Evolutionary conservation across 2,797 vertebrate genomes (phyloP), one percentile per base, ranked within the genome.

Genomic region (Sebastes itinus): DNA sequence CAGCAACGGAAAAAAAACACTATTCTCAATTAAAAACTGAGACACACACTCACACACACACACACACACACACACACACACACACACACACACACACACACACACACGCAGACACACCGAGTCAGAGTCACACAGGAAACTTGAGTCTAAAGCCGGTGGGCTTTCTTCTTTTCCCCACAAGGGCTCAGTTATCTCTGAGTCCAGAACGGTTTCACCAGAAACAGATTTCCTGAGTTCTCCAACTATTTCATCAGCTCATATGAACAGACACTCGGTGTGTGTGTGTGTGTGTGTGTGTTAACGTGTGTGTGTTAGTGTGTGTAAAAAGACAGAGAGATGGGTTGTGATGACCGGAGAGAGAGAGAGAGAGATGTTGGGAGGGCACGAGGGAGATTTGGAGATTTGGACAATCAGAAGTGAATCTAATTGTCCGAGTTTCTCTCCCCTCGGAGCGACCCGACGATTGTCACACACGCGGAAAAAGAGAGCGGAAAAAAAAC

Each of bases 171-270:
- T 79, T 73, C 84, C 88, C 91, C 90, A 88, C 88, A 81, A 92
- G 92, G 90, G 81, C 80, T 91, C 89, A 75, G 91, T 93, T 94
- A 92, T 93, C 94, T 93, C 87, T 42, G 75, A 91, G 92, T 94
- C 91, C 94, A 94, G 93, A 93, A 86, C 68, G 76, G 82, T 89
- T 93, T 93, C 92, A 94, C 88, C 92, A 94, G 93, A 95, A 93
- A 93, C 90, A 90, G 94, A 96, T 96, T 96, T 96, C 96, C 90
- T 32, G 92, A 94, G 91, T 96, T 95, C 92, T 93, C 93, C 92
- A 95, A 95, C 92, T 95, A 96, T 96, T 96, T 96, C 95, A 96
- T 96, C 96, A 96, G 83, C 94, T 91, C 86, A 75, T 64, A 78
- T 56, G 79, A 88, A 83, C 84, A 87, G 75, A 87, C 86, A 82